Evolutionary conservation across 2,797 vertebrate species (phyloP).

Genomic region (Centropyge bicolor): DNA sequence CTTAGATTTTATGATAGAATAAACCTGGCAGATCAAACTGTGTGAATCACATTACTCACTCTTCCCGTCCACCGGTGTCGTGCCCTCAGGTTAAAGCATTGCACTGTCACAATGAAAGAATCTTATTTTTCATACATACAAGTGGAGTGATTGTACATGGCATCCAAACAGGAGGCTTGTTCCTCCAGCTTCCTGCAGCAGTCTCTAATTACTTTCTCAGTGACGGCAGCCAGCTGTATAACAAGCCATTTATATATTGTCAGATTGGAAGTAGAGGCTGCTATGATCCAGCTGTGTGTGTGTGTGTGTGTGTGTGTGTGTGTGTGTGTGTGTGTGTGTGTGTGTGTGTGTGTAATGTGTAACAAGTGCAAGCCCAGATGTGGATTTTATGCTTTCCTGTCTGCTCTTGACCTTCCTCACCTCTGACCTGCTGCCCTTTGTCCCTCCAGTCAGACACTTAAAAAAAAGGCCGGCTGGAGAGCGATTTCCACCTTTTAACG

Average conservation of each 20-base stretch:
- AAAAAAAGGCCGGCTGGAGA: constrained; percentile 27
- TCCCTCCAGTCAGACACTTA: constrained; percentile 53
- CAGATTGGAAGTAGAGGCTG: constrained; percentile 17
- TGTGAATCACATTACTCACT: constrained; percentile 3
- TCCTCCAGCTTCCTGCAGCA: constrained; percentile 45
- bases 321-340: constrained; percentile 13
- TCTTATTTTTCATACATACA: constrained; percentile 17
- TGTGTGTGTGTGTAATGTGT: constrained; percentile 2
- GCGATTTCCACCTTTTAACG: constrained; percentile 45
- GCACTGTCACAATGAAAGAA: constrained; percentile 33
- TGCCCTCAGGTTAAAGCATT: constrained; percentile 15
- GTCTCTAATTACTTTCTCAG: constrained; percentile 63
- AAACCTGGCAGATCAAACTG: background rate
- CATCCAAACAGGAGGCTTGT: constrained; percentile 21
- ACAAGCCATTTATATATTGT: background rate
- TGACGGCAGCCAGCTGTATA: constrained; percentile 46
- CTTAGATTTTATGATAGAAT: background rate
- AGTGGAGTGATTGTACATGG: constrained; percentile 2
- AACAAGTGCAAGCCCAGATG: constrained; percentile 69
- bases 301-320: background rate
- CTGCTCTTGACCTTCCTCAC: constrained; percentile 56
- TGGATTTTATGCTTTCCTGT: constrained; percentile 69
- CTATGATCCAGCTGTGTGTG: constrained; percentile 44
- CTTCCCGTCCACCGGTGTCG: background rate
- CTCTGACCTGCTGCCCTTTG: constrained; percentile 60